Evolutionary conservation across 2,113 vertebrate genomes (phyloP).

Genomic region (Cyphomyrus discorhynchus): DNA sequence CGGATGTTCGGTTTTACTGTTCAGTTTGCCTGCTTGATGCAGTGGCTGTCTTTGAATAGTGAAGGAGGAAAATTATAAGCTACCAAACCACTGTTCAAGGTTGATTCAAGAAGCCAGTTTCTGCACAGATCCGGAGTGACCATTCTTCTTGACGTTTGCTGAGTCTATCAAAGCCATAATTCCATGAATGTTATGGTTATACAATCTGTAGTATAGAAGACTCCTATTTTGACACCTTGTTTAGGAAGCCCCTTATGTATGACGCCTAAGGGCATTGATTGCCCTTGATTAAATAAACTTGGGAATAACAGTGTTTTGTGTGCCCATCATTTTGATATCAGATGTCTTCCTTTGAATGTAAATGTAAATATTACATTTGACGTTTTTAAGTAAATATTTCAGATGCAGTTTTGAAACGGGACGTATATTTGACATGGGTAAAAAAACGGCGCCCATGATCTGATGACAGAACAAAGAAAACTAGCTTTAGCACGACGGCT

Average conservation of each 20-base stretch:
- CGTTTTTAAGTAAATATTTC: neutral
- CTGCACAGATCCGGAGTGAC: neutral
- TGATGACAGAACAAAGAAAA: neutral
- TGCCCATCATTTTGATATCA: neutral
- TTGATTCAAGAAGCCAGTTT: neutral
- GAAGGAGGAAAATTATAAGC: neutral
- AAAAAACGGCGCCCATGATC: neutral
- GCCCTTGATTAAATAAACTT: neutral
- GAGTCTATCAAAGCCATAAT: neutral
- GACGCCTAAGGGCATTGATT: neutral
- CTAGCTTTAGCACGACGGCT: neutral
- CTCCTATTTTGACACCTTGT: neutral
- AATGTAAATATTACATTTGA: neutral
- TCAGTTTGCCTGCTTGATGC: neutral
- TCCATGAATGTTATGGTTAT: neutral
- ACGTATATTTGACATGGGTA: neutral
- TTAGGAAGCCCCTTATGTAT: neutral
- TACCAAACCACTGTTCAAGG: neutral
- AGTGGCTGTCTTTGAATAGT: neutral
- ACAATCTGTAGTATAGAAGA: neutral
- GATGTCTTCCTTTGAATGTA: neutral
- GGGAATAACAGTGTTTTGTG: neutral
- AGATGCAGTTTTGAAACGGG: neutral
- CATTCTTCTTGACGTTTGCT: neutral
- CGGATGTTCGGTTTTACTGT: neutral